Evolutionary conservation across 2,113 vertebrate genomes (phyloP), one percentile per base, ranked within the genome.

Genomic region (Erpornis zantholeuca): DNA sequence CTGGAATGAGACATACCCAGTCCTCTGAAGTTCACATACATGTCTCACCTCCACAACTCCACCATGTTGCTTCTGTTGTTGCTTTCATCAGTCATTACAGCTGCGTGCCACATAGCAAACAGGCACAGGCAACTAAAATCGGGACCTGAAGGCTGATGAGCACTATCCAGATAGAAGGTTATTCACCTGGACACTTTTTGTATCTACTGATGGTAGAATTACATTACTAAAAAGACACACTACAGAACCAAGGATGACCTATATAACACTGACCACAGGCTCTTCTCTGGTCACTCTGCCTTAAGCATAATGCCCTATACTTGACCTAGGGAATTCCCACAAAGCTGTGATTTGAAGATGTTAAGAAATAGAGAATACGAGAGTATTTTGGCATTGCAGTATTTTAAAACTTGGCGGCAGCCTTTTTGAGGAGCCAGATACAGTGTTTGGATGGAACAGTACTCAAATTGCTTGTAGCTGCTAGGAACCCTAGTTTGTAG

Each of bases 71-170:
- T 82, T 87, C 44, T 63, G 29, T 68, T 66, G 61, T 72, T 85
- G 61, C 33, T 71, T 88, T 79, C 45, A 57, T 6, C n/a, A 72
- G 27, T 73, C 22, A 15, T 69, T 88, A 49, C 66, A 80, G 53
- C 57, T 65, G 23, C 0, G 0, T 64, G 66, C 52, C 19, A 20
- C 9, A 0, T 9, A 52, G 40, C 68, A 76, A 82, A 72, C 49
- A 61, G 53, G 5, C 56, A 78, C n/a, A n/a, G 50, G 12, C 38
- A 69, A 8, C 68, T 73, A 21, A 83, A 90, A 73, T 35, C 42
- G 66, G 86, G 86, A 63, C 52, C n/a, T 36, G 64, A 61, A 94
- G 45, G 42, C 54, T 61, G 27, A 38, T 44, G 25, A 88, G 57
- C 18, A 9, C 44, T 59, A 13, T 49, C 22, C 11, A 53, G 11